Base-by-base conservation (phyloP, 2,797 vertebrate genomes). In the Cetoscarus ocellatus region DNA sequence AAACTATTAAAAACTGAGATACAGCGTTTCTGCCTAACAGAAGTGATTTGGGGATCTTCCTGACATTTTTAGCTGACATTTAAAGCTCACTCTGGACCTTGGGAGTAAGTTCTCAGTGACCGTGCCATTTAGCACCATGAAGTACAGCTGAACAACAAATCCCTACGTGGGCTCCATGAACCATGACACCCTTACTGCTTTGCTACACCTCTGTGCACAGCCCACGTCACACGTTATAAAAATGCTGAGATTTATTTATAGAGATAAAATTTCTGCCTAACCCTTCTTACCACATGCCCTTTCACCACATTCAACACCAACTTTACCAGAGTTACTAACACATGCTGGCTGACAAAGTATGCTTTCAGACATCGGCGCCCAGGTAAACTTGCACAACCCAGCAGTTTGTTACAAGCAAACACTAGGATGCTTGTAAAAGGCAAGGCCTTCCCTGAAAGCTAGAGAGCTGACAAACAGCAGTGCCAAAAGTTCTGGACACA, bases 401-500 rank as follows among this genome's bases (percentile, higher is more conserved):
- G 51, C 66, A 83, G 84, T 92, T 87, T 92, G 82, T 77, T 27
- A 89, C 67, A 79, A 90, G 79, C 80, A 89, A 90, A 93, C 92
- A 94, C 80, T 70, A 70, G 48, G 58, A 84, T 72, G 83, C 81
- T 87, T 94, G 92, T 92, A 78, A 91, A 93, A 91, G 67, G 36
- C 70, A 72, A 67, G 79, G 82, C 75, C 69, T 83, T 87, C 83
- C 67, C 82, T 80, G 83, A 87, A 91, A 87, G 19, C 71, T 80
- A 64, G 77, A 63, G 52, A 74, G 63, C 67, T 70, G 60, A 71
- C 75, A 91, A 88, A 87, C 79, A 75, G 75, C 69, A 73, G 49
- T 36, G 66, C 70, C 75, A 89, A 79, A 86, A 1, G 63, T 61
- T 61, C 74, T 67, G 79, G 74, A 85, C 82, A 92, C 85, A 89